These are phyloP conservation scores for Rhynchopsitta pachyrhyncha DNA, from an alignment of 2,113 vertebrate species.

Conservation along the genomic window DNA sequence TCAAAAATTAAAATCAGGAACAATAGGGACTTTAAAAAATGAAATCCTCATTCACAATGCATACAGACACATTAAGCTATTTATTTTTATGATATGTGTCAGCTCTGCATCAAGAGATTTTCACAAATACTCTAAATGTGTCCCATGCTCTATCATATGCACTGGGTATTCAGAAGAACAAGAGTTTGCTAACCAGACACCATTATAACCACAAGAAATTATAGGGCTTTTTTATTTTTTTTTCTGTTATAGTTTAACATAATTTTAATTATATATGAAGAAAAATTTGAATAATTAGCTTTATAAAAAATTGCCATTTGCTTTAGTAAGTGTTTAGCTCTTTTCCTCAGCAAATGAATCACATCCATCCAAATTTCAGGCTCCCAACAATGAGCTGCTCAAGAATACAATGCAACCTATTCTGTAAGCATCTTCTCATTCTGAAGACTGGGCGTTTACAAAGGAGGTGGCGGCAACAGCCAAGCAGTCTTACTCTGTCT, in stretches of 20 bases:
- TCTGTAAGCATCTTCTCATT: not conserved
- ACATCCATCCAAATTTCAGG: constrained; percentile 48
- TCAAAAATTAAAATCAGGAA: constrained; percentile 28
- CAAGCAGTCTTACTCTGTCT: not conserved
- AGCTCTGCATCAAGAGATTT: constrained; percentile 17
- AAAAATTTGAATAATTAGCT: constrained; percentile 48
- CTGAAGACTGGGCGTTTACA: not conserved
- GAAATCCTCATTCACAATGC: constrained; percentile 27
- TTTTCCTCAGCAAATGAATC: constrained; percentile 55
- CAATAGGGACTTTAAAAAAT: constrained; percentile 13
- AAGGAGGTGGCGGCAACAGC: not conserved
- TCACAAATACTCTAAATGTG: constrained; percentile 25
- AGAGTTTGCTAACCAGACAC: not conserved
- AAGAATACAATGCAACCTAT: constrained; percentile 8
- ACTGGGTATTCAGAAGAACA: not conserved
- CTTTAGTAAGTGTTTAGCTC: constrained; percentile 40
- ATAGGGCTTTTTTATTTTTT: not conserved
- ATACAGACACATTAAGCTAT: constrained; percentile 5
- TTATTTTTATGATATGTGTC: constrained; percentile 33
- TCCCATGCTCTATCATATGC: not conserved
- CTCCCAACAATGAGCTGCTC: constrained; percentile 39
- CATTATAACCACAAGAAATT: constrained; percentile 37
- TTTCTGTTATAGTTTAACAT: constrained; percentile 8
- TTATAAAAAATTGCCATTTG: constrained; percentile 30
- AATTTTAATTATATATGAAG: constrained; percentile 63